Percentiles rank a stretch among this genome's conserved stretches.
phyloP scores from a whole-genome alignment of 1,140 invertebrate genomes.

The Mamestra configurata region DNA sequence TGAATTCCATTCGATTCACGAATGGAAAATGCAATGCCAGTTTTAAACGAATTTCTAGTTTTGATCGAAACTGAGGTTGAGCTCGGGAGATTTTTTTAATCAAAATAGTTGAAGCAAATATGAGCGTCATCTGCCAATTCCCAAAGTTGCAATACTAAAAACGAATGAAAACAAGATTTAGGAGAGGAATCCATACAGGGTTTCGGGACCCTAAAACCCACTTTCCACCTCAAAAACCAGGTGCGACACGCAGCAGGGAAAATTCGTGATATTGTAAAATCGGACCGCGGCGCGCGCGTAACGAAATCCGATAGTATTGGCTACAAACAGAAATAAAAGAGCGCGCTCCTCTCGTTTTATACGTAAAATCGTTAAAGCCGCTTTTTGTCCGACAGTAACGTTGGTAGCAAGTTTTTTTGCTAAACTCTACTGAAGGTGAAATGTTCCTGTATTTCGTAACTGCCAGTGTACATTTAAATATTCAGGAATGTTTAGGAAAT shows the following conservation, averaged over 20 bases:
- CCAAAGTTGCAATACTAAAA: not conserved
- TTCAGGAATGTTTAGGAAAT: constrained; percentile 13
- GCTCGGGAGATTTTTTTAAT: not conserved
- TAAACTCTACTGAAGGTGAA: constrained; percentile 43
- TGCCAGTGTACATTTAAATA: constrained; percentile 31
- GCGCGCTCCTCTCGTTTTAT: constrained; percentile 41
- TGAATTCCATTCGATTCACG: not conserved
- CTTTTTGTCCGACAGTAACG: constrained; percentile 42
- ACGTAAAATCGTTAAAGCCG: constrained; percentile 52
- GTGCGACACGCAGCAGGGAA: constrained; percentile 51
- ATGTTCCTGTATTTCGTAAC: constrained; percentile 44
- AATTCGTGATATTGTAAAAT: constrained; percentile 48
- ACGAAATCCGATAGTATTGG: constrained; percentile 56
- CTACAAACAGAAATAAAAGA: constrained; percentile 53
- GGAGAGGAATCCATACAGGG: not conserved
- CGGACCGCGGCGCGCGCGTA: constrained; percentile 35
- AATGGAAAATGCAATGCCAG: not conserved
- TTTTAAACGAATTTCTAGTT: not conserved
- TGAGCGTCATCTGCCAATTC: not conserved
- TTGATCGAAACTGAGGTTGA: not conserved
- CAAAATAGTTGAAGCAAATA: not conserved
- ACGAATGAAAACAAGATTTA: not conserved
- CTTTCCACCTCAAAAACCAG: constrained; percentile 48
- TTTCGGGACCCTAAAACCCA: constrained; percentile 17
- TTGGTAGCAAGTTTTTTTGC: constrained; percentile 40